phyloP scores from a whole-genome alignment of 2,113 vertebrate genomes.

The Ceyx margarethae region DNA sequence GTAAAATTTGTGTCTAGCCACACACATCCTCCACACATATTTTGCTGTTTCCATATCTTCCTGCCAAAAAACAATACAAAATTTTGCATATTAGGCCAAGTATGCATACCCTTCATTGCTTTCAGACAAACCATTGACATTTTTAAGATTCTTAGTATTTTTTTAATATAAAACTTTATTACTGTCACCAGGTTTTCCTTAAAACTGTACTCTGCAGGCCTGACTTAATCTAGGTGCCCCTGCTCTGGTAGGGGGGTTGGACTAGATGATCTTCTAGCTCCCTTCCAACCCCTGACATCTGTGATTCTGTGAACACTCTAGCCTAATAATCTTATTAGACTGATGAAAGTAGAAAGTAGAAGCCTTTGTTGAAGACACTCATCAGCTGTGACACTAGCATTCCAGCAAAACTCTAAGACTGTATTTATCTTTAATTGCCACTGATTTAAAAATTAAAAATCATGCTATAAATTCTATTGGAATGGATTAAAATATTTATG shows the following conservation, averaged over 20 bases:
- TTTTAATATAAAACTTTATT: not conserved
- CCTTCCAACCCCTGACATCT: no score
- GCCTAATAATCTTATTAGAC: not conserved
- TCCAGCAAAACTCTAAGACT: not conserved
- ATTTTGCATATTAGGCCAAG: constrained; percentile 1
- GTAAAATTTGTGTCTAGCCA: constrained; percentile 97
- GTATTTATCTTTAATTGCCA: not conserved
- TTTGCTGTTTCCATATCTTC: constrained; percentile 99
- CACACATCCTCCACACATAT: constrained; percentile 96
- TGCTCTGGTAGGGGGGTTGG: no score
- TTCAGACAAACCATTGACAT: not conserved
- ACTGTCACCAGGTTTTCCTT: not conserved
- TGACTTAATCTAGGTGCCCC: not conserved
- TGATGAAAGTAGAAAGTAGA: not conserved
- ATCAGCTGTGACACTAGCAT: not conserved
- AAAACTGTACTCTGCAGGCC: not conserved
- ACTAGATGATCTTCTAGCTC: no score
- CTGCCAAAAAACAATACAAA: constrained; percentile 72
- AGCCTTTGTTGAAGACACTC: not conserved
- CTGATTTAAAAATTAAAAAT: not conserved
- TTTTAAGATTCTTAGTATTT: not conserved
- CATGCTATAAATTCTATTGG: not conserved
- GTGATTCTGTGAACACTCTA: not conserved
- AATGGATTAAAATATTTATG: not conserved
- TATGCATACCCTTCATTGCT: not conserved